Conservation (phyloP, 2,113 vertebrate genomes). For the Geococcyx californianus region DNA sequence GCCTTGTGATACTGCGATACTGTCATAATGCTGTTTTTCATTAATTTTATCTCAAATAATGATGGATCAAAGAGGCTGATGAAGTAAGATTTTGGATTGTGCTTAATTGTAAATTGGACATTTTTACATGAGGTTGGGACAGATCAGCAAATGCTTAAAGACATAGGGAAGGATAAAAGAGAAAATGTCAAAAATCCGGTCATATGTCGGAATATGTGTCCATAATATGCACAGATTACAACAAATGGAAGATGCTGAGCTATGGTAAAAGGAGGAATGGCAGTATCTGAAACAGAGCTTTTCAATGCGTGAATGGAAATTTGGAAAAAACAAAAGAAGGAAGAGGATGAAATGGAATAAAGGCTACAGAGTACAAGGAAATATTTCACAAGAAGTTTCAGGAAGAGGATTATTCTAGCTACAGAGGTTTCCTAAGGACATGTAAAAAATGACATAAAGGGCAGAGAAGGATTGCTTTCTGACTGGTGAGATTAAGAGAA, state of each 20-base stretch:
- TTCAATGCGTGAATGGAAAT: background rate
- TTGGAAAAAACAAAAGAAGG: background rate
- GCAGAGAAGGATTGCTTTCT: background rate
- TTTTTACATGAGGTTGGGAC: background rate
- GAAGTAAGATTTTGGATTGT: background rate
- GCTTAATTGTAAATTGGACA: background rate
- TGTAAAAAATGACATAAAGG: background rate
- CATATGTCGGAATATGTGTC: background rate
- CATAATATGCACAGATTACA: background rate
- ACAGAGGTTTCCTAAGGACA: background rate
- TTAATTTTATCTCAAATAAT: background rate
- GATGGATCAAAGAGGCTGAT: background rate
- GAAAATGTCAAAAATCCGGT: background rate
- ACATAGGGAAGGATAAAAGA: background rate
- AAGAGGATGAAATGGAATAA: background rate
- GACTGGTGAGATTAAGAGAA: background rate
- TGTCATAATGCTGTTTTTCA: no score
- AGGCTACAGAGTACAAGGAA: background rate
- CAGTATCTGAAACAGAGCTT: background rate
- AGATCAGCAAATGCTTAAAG: background rate
- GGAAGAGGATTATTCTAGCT: background rate
- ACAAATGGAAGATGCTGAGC: background rate
- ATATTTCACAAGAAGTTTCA: background rate
- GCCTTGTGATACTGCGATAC: no score
- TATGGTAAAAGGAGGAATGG: background rate